Conservation (phyloP, 64 coral and sea anemone genomes). For the Stichodactyla mertensii region DNA sequence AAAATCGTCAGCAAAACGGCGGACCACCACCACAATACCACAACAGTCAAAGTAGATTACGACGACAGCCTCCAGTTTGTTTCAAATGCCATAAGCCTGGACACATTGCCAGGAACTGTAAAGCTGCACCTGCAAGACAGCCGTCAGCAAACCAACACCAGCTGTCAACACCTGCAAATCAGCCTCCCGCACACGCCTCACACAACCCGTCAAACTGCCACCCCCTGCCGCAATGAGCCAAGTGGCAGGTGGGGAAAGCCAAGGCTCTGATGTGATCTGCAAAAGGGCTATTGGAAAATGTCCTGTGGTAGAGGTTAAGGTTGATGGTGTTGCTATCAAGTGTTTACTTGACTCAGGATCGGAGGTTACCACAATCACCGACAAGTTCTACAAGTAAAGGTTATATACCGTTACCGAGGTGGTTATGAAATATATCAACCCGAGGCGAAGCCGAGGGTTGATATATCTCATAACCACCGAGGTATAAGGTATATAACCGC, state of each 20-base stretch:
- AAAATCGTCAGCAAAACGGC: neutral
- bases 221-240: constrained; percentile 48
- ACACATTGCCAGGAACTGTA: constrained; percentile 18
- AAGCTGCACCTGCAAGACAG: neutral
- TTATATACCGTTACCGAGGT: no score
- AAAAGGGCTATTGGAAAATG: constrained; percentile 59
- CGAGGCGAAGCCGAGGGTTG: no score
- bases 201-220: constrained; percentile 23
- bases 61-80: neutral
- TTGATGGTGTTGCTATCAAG: constrained; percentile 34
- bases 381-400: constrained; percentile 35
- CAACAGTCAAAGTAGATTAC: no score
- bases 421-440: no score
- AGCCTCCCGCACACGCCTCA: neutral
- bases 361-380: constrained; percentile 34
- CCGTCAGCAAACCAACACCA: neutral
- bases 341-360: constrained; percentile 51
- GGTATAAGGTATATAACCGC: no score
- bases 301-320: constrained; percentile 32
- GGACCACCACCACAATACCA: no score
- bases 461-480: no score
- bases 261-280: constrained; percentile 31
- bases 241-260: constrained; percentile 9
- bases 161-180: neutral
- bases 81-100: neutral